Conservation (phyloP, 2,797 vertebrate species). For the Fistularia commersonii region DNA sequence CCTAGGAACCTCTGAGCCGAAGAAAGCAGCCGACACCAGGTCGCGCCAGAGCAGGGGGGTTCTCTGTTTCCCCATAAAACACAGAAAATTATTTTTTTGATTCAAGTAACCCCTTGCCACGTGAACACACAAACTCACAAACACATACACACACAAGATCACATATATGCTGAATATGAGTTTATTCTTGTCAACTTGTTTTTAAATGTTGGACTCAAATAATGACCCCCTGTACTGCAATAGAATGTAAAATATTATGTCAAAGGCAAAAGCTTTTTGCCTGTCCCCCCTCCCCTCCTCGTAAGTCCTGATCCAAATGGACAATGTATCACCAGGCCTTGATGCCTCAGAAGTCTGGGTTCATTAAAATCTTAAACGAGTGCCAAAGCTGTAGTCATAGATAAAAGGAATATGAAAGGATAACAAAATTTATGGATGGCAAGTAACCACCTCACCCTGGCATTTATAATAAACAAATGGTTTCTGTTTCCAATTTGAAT, state of each 20-base stretch:
- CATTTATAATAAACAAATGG: slow-evolving; percentile 82
- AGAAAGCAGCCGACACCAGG: slow-evolving; percentile 74
- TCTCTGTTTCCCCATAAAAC: slow-evolving; percentile 60
- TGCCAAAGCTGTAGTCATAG: slow-evolving; percentile 77
- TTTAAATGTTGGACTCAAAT: slow-evolving; percentile 58
- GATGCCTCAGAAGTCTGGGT: slow-evolving; percentile 80
- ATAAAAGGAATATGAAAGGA: slow-evolving; percentile 79
- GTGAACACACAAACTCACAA: slow-evolving; percentile 14
- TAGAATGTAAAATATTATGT: slow-evolving; percentile 72
- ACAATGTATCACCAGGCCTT: slow-evolving; percentile 79
- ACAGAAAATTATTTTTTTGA: slow-evolving; percentile 65
- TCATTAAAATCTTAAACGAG: slow-evolving; percentile 83
- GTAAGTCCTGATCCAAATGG: slow-evolving; percentile 73
- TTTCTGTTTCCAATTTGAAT: slow-evolving; percentile 79
- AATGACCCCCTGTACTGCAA: slow-evolving; percentile 62
- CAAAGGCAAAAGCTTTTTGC: slow-evolving; percentile 57
- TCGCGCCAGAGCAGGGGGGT: slow-evolving; percentile 64
- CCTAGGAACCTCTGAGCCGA: slow-evolving; percentile 77
- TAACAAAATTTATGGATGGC: slow-evolving; percentile 81
- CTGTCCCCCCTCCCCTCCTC: slow-evolving; percentile 62
- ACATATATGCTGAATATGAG: slow-evolving; percentile 51
- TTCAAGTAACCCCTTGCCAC: slow-evolving; percentile 60
- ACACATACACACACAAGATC: slow-evolving; percentile 1
- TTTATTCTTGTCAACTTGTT: slow-evolving; percentile 61
- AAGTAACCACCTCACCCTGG: slow-evolving; percentile 77